Percentiles rank a stretch among this genome's conserved stretches.
phyloP scores from a whole-genome alignment of 2,797 vertebrate species.

The Poeciliopsis infans region DNA sequence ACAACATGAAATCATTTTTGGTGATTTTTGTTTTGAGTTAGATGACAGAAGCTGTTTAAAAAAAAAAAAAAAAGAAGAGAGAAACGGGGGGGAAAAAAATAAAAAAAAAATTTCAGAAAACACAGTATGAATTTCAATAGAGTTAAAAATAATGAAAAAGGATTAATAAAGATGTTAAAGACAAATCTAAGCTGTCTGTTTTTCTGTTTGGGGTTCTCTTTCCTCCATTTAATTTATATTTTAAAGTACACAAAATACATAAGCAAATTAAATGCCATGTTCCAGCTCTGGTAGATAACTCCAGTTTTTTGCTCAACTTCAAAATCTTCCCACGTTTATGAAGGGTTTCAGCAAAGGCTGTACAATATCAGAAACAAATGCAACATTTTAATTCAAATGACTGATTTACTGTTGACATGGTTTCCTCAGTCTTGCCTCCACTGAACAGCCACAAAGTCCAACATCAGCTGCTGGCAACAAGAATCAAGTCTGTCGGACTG shows the following conservation, averaged over 20 bases:
- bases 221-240: slow-evolving; percentile 9
- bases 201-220: slow-evolving; percentile 1
- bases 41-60: slow-evolving; percentile 63
- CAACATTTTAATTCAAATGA: background rate
- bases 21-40: slow-evolving; percentile 60
- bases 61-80: slow-evolving; percentile 46
- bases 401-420: background rate
- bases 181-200: slow-evolving; percentile 34
- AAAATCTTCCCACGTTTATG: background rate
- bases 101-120: slow-evolving; percentile 71
- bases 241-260: background rate
- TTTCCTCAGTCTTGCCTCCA: background rate
- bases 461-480: no score
- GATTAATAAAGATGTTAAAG: slow-evolving; percentile 82
- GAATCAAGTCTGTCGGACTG: no score
- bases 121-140: slow-evolving; percentile 81
- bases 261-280: background rate
- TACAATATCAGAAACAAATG: background rate
- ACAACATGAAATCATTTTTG: slow-evolving; percentile 75
- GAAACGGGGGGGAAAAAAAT: slow-evolving; percentile 1
- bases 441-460: no score
- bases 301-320: background rate
- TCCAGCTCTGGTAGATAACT: background rate
- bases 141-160: slow-evolving; percentile 82
- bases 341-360: background rate